These are phyloP conservation scores for Zapornia atra DNA, from an alignment of 2,113 vertebrate species.

Conservation along the genomic window DNA sequence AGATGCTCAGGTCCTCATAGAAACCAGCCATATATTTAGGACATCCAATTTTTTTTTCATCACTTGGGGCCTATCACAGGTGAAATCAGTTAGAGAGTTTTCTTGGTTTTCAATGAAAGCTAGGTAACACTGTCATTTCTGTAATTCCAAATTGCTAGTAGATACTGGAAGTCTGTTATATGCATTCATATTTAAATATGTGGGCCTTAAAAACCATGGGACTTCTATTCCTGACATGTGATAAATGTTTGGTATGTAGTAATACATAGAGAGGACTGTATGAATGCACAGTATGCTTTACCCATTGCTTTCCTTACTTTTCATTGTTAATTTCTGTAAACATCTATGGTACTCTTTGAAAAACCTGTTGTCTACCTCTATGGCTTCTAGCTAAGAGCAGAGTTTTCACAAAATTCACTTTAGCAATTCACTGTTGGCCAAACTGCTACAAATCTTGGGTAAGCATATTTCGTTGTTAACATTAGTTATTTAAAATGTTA, in stretches of 20 bases:
- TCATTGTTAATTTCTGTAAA: neutral
- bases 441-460: neutral
- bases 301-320: neutral
- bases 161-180: neutral
- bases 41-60: neutral
- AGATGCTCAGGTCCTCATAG: neutral
- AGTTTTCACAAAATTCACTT: neutral
- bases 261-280: neutral
- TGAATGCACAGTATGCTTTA: neutral
- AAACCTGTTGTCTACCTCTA: neutral
- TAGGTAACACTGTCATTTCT: neutral
- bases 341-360: neutral
- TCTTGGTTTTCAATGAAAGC: neutral
- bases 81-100: neutral
- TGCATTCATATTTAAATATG: neutral
- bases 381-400: neutral
- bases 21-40: neutral
- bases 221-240: neutral
- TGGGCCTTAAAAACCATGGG: neutral
- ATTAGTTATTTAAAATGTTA: neutral
- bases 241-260: neutral
- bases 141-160: neutral
- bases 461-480: neutral
- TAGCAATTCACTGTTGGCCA: neutral
- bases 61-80: neutral